Conservation (phyloP, 2,113 vertebrate species). For the Egretta garzetta region DNA sequence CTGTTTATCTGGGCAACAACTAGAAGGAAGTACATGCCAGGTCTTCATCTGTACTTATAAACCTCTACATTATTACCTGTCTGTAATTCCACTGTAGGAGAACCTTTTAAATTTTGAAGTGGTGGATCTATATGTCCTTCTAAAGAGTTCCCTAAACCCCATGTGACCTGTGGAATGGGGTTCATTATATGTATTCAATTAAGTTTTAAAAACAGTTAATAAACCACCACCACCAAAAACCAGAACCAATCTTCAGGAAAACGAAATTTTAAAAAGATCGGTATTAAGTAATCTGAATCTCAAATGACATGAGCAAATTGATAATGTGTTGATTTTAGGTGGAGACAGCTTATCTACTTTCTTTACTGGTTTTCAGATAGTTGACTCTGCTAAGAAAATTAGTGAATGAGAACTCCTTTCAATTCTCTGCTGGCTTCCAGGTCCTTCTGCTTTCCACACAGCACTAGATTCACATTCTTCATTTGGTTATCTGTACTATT, state of each 20-base stretch:
- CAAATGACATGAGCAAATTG: background rate
- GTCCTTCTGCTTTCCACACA: background rate
- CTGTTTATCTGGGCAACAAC: background rate
- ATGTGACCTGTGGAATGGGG: background rate
- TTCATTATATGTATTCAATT: background rate
- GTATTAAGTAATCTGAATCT: background rate
- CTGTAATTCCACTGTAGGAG: background rate
- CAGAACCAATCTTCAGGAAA: background rate
- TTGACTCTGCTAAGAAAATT: background rate
- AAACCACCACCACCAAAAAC: background rate
- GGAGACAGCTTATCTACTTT: background rate
- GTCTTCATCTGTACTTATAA: background rate
- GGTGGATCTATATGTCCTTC: background rate
- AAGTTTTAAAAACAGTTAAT: background rate
- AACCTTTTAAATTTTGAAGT: background rate
- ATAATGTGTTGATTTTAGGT: background rate
- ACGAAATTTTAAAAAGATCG: background rate
- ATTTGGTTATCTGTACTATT: background rate
- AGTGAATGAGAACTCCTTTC: background rate
- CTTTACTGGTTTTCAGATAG: background rate
- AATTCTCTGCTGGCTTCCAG: background rate
- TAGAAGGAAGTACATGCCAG: background rate
- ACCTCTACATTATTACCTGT: background rate
- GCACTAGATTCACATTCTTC: background rate
- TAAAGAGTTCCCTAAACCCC: background rate